Conservation (phyloP, 2,888 invertebrate genomes). For the Cryptophagus acutangulus region DNA sequence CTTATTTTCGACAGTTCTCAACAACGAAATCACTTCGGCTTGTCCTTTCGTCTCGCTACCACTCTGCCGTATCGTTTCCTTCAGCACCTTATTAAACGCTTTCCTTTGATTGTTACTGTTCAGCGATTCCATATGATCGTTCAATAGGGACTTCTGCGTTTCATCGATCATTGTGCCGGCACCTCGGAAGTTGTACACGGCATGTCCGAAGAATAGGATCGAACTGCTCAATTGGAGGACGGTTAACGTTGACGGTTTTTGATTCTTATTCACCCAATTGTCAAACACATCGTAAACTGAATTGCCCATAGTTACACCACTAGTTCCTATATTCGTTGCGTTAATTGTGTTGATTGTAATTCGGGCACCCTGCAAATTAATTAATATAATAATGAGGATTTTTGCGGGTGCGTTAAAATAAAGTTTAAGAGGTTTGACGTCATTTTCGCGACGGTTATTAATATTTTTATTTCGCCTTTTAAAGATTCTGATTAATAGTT, state of each 20-base stretch:
- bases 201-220: conserved; percentile 39
- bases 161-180: conserved; percentile 46
- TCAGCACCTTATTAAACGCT: conserved; percentile 56
- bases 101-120: conserved; percentile 56
- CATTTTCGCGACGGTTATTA: too few species aligned
- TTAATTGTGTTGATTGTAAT: conserved; percentile 32
- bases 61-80: conserved; percentile 51
- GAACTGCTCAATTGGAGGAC: conserved; percentile 39
- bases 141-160: conserved; percentile 51
- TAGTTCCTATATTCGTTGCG: conserved; percentile 34
- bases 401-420: neutral
- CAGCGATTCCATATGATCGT: conserved; percentile 51
- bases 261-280: conserved; percentile 34
- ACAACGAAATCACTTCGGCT: conserved; percentile 54
- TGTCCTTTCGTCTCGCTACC: conserved; percentile 49
- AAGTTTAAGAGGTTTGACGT: neutral
- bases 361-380: conserved; percentile 26
- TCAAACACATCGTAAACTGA: conserved; percentile 35
- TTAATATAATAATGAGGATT: conserved; percentile 1
- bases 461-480: too few species aligned
- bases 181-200: conserved; percentile 36
- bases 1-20: conserved; percentile 52
- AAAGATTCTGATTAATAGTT: too few species aligned
- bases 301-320: conserved; percentile 36
- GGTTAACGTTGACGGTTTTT: conserved; percentile 45